Evolutionary conservation across 2,888 invertebrate species (phyloP).

Genomic region (Pelosia muscerda): DNA sequence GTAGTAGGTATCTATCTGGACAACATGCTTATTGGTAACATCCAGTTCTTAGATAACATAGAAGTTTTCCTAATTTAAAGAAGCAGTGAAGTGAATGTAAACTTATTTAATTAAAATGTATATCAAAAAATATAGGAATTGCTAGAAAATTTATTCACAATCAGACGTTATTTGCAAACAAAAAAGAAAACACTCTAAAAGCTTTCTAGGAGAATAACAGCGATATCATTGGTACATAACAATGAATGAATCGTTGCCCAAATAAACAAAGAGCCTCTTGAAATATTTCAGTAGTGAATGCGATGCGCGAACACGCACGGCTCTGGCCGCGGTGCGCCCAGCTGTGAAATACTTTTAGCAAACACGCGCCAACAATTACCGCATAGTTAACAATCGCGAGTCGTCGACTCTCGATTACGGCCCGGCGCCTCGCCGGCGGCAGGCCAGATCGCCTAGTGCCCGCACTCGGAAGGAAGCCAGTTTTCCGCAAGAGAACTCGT

Average conservation of each 20-base stretch:
- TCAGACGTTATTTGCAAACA: slow-evolving; percentile 20
- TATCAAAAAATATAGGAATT: neutral
- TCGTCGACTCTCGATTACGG: slow-evolving; percentile 51
- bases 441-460: slow-evolving; percentile 27
- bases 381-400: slow-evolving; percentile 33
- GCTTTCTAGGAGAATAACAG: slow-evolving; percentile 25
- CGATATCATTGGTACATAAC: slow-evolving; percentile 42
- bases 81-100: neutral
- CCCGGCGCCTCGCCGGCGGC: slow-evolving; percentile 9
- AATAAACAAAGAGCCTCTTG: slow-evolving; percentile 44
- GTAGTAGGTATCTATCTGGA: neutral
- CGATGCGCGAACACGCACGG: slow-evolving; percentile 56
- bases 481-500: slow-evolving; percentile 61
- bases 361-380: slow-evolving; percentile 50
- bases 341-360: slow-evolving; percentile 46
- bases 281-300: slow-evolving; percentile 59
- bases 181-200: slow-evolving; percentile 27
- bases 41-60: too few species aligned
- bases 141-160: neutral
- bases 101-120: neutral
- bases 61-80: too few species aligned
- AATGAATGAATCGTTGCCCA: slow-evolving; percentile 49
- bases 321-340: slow-evolving; percentile 29
- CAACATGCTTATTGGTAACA: neutral
- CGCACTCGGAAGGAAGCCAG: slow-evolving; percentile 69